Conservation (phyloP, 2,888 invertebrate species). For the Punctoribates punctum region DNA sequence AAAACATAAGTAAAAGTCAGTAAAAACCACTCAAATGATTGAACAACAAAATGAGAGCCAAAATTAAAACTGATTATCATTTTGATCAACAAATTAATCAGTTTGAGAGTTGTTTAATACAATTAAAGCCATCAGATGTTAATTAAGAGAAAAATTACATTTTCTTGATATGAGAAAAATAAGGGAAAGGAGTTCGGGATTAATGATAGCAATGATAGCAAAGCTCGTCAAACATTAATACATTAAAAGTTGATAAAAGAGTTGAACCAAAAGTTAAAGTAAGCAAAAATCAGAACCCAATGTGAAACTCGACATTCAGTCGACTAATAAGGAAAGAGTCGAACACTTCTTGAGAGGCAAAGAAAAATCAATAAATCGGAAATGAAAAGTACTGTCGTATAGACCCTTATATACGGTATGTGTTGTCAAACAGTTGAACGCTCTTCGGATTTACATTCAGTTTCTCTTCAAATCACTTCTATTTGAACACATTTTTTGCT, state of each 20-base stretch:
- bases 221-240: background rate
- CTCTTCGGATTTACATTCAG: too few relatives aligned
- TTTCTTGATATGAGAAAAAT: background rate
- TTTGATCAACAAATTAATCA: background rate
- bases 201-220: background rate
- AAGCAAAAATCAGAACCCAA: background rate
- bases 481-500: too few relatives aligned
- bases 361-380: too few relatives aligned
- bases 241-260: background rate
- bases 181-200: constrained; percentile 1
- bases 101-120: background rate
- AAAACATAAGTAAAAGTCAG: too few relatives aligned
- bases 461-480: too few relatives aligned
- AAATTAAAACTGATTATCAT: too few relatives aligned
- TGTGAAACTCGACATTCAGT: background rate
- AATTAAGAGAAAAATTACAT: background rate
- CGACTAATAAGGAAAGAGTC: background rate
- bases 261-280: background rate
- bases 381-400: too few relatives aligned
- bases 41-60: too few relatives aligned
- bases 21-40: too few relatives aligned
- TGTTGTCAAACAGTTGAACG: too few relatives aligned
- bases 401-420: too few relatives aligned
- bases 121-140: background rate
- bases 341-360: background rate